These are phyloP conservation scores for Schizaphis graminum DNA, from an alignment of 2,888 invertebrate genomes.

Conservation along the genomic window DNA sequence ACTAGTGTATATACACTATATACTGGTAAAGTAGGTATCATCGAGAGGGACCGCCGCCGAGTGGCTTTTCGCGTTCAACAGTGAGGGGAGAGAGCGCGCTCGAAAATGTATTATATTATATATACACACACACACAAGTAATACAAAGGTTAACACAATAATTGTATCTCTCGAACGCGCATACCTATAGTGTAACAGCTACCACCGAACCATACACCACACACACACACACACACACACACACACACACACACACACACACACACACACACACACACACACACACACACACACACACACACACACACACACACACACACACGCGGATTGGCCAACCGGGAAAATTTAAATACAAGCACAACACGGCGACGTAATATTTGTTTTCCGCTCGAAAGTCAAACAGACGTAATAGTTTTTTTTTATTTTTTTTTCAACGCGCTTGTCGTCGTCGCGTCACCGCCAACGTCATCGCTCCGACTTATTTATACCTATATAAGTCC, in stretches of 20 bases:
- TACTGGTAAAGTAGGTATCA: slow-evolving; percentile 21
- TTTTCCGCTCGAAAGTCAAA: neutral
- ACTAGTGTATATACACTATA: neutral
- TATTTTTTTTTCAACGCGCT: neutral
- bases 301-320: no score
- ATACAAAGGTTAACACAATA: slow-evolving; percentile 24
- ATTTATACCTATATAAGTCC: neutral
- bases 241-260: no score
- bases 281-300: neutral
- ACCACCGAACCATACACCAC: neutral
- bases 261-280: neutral
- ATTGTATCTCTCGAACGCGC: neutral
- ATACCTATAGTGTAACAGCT: neutral
- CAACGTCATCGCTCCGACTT: neutral
- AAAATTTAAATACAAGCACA: neutral
- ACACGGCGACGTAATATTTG: neutral
- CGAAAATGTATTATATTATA: slow-evolving; percentile 1
- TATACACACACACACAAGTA: neutral
- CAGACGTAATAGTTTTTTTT: neutral
- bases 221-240: no score
- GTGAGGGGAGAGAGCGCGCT: neutral
- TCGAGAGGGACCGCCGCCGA: neutral
- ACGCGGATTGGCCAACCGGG: neutral
- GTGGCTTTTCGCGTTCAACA: slow-evolving; percentile 36
- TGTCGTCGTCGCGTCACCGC: neutral